Evolutionary conservation across 2,797 vertebrate genomes (phyloP), one percentile per base, ranked within the genome.

Genomic region (Argyrosomus regius): DNA sequence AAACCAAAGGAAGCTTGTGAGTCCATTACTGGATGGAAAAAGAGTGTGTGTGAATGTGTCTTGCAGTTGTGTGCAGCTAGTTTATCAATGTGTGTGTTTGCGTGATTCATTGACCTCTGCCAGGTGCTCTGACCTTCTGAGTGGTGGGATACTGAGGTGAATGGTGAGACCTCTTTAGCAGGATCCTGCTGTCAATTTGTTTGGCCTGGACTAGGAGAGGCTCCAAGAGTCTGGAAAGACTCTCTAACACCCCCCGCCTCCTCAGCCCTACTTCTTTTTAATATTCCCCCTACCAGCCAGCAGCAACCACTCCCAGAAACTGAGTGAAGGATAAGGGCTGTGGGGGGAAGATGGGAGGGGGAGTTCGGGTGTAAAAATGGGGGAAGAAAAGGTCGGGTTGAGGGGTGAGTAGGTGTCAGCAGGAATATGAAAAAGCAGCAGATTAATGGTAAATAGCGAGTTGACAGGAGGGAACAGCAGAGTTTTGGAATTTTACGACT

Each of bases 291-390:
- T 57, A 73, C 41, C 53, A 71, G 77, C 75, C 67, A 77, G 71
- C 58, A 78, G 82, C 75, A 84, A 88, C 87, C 92, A 93, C 93
- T 92, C 93, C 93, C 91, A 88, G 93, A 94, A 93, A 94, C 92
- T 92, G 2, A 88, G 89, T 87, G 80, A 84, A 26, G 61, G 78
- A 82, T 75, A 52, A 39, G 79, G 62, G 67, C 28, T 14, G 58
- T 24, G 58, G 28, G 31, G 24, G 22, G 49, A 20, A 4, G n/a
- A 18, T 14, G 20, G 39, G 10, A 10, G 11, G 7, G n/a, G 72
- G n/a, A 50, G 16, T 48, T 18, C 17, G 39, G 59, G 61, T 60
- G 65, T 52, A 41, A 59, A 49, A 67, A 69, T 2, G 54, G 17
- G 18, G 58, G 3, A 43, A 66, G 50, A 73, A 65, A 66, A 41